phyloP scores from a whole-genome alignment of 2,888 invertebrate genomes.

The Hirtodrosophila confusa region DNA sequence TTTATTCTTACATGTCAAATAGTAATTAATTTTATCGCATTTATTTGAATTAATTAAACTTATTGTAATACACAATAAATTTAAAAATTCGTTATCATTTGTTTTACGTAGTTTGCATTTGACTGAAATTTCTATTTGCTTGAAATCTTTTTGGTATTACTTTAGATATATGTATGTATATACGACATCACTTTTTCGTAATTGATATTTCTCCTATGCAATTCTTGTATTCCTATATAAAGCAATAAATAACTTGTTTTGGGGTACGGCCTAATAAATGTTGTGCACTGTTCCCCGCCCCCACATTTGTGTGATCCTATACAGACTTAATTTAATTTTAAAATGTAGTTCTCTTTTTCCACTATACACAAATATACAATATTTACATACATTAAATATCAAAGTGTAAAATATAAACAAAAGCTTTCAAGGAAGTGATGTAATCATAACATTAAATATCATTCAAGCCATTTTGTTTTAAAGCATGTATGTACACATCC shows the following conservation, averaged over 20 bases:
- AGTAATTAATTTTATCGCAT: conserved; percentile 81
- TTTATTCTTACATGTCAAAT: conserved; percentile 82
- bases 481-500: conserved; percentile 14
- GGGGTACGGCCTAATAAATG: conserved; percentile 46
- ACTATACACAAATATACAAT: conserved; percentile 81
- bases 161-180: conserved; percentile 78
- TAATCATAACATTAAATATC: conserved; percentile 38
- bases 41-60: conserved; percentile 66
- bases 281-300: conserved; percentile 50
- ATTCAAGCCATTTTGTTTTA: conserved; percentile 44
- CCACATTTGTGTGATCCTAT: conserved; percentile 65
- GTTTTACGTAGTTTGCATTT: conserved; percentile 75
- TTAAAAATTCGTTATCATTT: conserved; percentile 72
- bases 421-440: conserved; percentile 34
- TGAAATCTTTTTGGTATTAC: conserved; percentile 60
- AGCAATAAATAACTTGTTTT: conserved; percentile 80
- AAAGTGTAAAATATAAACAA: conserved; percentile 55
- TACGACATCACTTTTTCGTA: conserved; percentile 82
- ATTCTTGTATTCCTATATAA: conserved; percentile 79
- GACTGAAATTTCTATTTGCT: conserved; percentile 76
- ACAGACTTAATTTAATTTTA: conserved; percentile 76
- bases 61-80: conserved; percentile 67
- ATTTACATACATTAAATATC: conserved; percentile 71
- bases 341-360: conserved; percentile 63
- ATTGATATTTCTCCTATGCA: conserved; percentile 79